A percentile compares a stretch with the other conserved stretches of the same genome.
Evolutionary conservation across 2,113 vertebrate species (phyloP).

Genomic region (Trogon melanurus): DNA sequence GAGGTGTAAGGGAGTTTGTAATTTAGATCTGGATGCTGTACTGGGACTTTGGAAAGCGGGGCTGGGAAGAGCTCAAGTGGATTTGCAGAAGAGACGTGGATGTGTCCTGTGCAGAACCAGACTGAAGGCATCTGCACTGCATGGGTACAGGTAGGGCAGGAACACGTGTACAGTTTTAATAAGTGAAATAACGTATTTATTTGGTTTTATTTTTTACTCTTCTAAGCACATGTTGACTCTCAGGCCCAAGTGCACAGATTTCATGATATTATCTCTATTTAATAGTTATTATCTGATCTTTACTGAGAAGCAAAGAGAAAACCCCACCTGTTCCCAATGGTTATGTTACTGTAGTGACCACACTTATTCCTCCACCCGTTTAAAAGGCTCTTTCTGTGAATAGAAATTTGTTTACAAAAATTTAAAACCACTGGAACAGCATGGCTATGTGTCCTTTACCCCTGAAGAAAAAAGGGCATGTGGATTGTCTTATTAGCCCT

Average conservation of each 20-base stretch:
- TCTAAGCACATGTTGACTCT: background rate
- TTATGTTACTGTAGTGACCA: background rate
- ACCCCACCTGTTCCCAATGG: background rate
- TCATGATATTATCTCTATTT: background rate
- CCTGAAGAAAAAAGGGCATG: background rate
- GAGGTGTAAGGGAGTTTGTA: background rate
- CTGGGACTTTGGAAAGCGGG: background rate
- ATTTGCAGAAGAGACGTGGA: background rate
- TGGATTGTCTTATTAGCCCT: conserved; percentile 18
- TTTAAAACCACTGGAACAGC: background rate
- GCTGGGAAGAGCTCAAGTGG: background rate
- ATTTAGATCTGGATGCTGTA: background rate
- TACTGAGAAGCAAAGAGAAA: background rate
- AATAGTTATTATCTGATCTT: background rate
- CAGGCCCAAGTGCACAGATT: background rate
- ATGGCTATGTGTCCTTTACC: background rate
- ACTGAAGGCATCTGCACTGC: background rate
- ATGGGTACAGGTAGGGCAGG: background rate
- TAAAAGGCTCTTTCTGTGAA: background rate
- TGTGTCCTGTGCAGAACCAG: background rate
- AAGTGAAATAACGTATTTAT: background rate
- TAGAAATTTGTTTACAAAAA: background rate
- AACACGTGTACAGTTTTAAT: background rate
- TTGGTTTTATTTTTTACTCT: background rate
- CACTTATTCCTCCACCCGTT: background rate